phyloP scores from a whole-genome alignment of 2,888 invertebrate species.

The Leucophora obtusa region DNA sequence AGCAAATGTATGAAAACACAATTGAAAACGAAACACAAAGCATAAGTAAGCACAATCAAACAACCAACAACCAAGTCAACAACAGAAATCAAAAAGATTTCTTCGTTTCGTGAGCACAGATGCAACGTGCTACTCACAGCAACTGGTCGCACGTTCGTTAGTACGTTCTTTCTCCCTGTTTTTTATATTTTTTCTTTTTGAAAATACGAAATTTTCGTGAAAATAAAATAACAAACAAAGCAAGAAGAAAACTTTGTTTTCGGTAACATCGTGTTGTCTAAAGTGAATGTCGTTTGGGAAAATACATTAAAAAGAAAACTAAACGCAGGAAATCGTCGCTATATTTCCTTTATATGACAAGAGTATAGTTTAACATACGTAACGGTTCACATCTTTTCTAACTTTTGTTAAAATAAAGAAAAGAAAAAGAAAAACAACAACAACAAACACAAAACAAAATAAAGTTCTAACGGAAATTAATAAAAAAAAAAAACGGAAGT shows the following conservation, averaged over 20 bases:
- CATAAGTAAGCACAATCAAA: constrained; percentile 47
- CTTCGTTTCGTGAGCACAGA: constrained; percentile 69
- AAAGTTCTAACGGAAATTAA: constrained; percentile 50
- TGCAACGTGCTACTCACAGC: constrained; percentile 73
- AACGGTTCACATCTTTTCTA: constrained; percentile 48
- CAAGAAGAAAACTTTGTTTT: constrained; percentile 38
- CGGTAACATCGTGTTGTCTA: constrained; percentile 25
- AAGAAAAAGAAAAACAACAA: neutral
- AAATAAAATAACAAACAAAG: constrained; percentile 40
- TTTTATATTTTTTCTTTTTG: constrained; percentile 16
- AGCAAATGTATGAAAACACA: constrained; percentile 37
- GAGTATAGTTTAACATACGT: constrained; percentile 59
- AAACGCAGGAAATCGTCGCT: constrained; percentile 40
- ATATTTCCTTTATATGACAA: constrained; percentile 44
- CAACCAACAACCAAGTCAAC: constrained; percentile 57
- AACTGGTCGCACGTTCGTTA: constrained; percentile 70
- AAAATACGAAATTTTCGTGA: constrained; percentile 41
- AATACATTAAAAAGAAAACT: constrained; percentile 26
- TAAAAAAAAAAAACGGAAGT: constrained; percentile 9
- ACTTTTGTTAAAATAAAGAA: neutral
- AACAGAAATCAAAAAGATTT: constrained; percentile 72
- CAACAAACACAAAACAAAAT: neutral
- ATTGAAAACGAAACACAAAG: constrained; percentile 21
- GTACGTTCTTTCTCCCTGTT: constrained; percentile 54
- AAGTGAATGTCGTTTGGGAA: constrained; percentile 2